Base-by-base conservation (phyloP, 2,888 invertebrate genomes). In the Sphaerophoria taeniata region DNA sequence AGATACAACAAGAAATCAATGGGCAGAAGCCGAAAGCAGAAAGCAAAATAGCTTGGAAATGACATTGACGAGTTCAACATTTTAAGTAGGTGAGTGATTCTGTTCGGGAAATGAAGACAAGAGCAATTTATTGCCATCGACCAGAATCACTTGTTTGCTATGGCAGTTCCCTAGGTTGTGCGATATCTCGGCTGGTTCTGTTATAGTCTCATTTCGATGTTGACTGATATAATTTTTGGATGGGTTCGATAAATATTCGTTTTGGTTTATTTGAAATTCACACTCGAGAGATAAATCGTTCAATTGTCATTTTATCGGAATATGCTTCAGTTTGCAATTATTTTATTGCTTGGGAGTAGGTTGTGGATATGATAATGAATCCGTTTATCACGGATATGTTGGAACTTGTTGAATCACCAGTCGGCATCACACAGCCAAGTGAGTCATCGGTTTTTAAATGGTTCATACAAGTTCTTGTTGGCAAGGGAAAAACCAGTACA, bases 21-120 rank as follows among this genome's bases (percentile, higher is more conserved):
- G 16, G n/a, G 47, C 7, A 43, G 34, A 49, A 47, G n/a, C 12
- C 9, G 24, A 24, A 24, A 24, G 24, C 34, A 49, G 49, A 34
- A 63, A 49, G 34, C 6, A 6, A 14, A 34, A 63, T n/a, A n/a
- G 9, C 36, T 58, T 31, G 6, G 49, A 67, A 24, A 31, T 12
- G 45, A 61, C 24, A 24, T 24, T 61, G 63, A 55, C 53, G 43
- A 49, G 39, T 55, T 55, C 55, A 43, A 36, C 55, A 53, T 55
- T 31, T 43, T 53, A 53, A 69, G 43, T 43, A 69, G 39, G 69
- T 55, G 51, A 39, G 34, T 65, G 34, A 16, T 11, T 2, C 11
- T 9, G 11, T 49, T 65, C 34, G 16, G 2, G 43, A 43, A 60
- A 60, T 34, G 49, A 65, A 14, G 49, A 65, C 12, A 34, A 49